phyloP scores from a whole-genome alignment of 1,140 invertebrate genomes.

The Tenebrio molitor region DNA sequence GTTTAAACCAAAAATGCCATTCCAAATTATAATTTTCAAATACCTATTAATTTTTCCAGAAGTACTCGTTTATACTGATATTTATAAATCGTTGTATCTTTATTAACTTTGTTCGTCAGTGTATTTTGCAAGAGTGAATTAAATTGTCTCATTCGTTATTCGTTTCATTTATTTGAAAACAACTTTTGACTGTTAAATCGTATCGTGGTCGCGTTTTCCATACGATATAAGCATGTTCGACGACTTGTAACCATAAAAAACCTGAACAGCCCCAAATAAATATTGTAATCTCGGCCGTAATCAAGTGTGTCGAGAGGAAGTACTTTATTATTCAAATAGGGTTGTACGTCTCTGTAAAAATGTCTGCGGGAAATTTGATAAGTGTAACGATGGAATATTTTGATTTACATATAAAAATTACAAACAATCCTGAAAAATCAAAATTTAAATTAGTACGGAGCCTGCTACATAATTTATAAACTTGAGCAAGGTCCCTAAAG shows the following conservation, averaged over 20 bases:
- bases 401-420: conserved; percentile 35
- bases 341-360: conserved; percentile 43
- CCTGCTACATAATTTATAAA: conserved; percentile 34
- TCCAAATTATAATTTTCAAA: too few relatives aligned
- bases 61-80: too few relatives aligned
- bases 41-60: too few relatives aligned
- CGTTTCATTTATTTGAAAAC: too few relatives aligned
- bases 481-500: neutral
- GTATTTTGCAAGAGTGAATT: too few relatives aligned
- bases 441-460: conserved; percentile 21
- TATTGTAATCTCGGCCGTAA: conserved; percentile 35
- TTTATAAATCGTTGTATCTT: too few relatives aligned
- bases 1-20: too few relatives aligned
- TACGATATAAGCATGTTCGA: neutral
- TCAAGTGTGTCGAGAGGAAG: conserved; percentile 31
- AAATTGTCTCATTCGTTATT: too few relatives aligned
- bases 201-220: neutral
- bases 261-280: conserved; percentile 37
- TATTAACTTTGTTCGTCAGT: too few relatives aligned
- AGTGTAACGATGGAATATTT: conserved; percentile 33
- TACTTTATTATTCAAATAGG: conserved; percentile 45
- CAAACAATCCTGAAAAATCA: conserved; percentile 28
- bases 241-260: conserved; percentile 22
- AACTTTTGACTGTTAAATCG: too few relatives aligned
- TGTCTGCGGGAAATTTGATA: conserved; percentile 42